Conservation (phyloP, 2,888 invertebrate genomes). For the Coleophora deauratella region DNA sequence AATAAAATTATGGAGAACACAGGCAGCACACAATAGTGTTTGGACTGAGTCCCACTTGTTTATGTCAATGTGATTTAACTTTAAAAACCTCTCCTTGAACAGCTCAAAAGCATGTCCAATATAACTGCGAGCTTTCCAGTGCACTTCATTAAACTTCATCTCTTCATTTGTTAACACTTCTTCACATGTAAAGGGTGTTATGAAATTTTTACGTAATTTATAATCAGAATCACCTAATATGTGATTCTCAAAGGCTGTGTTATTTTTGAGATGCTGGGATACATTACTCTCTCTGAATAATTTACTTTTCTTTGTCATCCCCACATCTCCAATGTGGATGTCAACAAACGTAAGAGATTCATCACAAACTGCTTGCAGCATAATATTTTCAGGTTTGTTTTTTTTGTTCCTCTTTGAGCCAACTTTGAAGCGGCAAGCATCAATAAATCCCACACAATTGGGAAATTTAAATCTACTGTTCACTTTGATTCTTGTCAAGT, state of each 20-base stretch:
- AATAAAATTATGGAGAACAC: slow-evolving; percentile 61
- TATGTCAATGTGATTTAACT: slow-evolving; percentile 49
- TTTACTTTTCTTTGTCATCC: slow-evolving; percentile 45
- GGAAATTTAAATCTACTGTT: slow-evolving; percentile 56
- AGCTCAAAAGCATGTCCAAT: slow-evolving; percentile 58
- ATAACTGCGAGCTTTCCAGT: slow-evolving; percentile 52
- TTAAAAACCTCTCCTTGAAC: slow-evolving; percentile 49
- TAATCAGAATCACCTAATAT: slow-evolving; percentile 57
- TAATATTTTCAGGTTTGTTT: slow-evolving; percentile 36
- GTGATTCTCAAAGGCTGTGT: slow-evolving; percentile 58
- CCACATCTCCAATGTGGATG: slow-evolving; percentile 47
- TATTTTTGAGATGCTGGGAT: slow-evolving; percentile 44
- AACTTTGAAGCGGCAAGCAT: slow-evolving; percentile 51
- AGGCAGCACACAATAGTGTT: slow-evolving; percentile 45
- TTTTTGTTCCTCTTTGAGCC: slow-evolving; percentile 41
- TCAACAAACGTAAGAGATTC: slow-evolving; percentile 56
- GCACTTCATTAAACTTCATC: slow-evolving; percentile 62
- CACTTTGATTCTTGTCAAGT: slow-evolving; percentile 56
- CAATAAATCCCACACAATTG: slow-evolving; percentile 63
- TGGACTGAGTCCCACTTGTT: slow-evolving; percentile 41
- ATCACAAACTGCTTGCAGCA: slow-evolving; percentile 63
- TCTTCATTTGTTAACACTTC: slow-evolving; percentile 58
- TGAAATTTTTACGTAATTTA: slow-evolving; percentile 49
- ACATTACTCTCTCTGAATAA: slow-evolving; percentile 52
- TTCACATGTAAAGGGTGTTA: slow-evolving; percentile 57